Percentiles rank a stretch among this genome's conserved stretches.
phyloP scores from a whole-genome alignment of 30 jellyfish, hydroid and myxozoan genomes.

The Sanderia malayensis region DNA sequence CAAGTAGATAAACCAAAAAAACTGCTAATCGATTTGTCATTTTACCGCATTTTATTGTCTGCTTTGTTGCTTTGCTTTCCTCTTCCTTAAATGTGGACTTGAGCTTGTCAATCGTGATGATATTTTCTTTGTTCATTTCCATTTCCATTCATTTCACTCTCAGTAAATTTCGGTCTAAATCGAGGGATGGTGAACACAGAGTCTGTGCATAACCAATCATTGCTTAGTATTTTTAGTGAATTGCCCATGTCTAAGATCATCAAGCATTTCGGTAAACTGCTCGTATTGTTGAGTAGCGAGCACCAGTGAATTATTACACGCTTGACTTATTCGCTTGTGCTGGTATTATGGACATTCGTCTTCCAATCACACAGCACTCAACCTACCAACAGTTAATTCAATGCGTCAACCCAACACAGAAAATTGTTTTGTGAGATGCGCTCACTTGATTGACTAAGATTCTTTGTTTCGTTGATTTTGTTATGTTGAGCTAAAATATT shows the following conservation, averaged over 20 bases:
- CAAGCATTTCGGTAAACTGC: conserved; percentile 26
- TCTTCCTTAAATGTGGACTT: conserved; percentile 44
- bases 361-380: not conserved
- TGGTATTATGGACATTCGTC: not conserved
- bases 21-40: conserved; percentile 29
- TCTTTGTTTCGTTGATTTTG: no score
- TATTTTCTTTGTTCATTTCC: conserved; percentile 50
- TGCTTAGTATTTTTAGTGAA: conserved; percentile 62
- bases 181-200: conserved; percentile 26
- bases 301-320: conserved; percentile 55
- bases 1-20: conserved; percentile 70
- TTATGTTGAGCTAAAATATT: no score
- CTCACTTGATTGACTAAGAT: no score
- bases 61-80: conserved; percentile 3
- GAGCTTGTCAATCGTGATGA: conserved; percentile 62
- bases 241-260: conserved; percentile 61
- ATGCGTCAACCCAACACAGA: no score
- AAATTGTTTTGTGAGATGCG: no score
- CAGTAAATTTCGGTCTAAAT: conserved; percentile 32
- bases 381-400: no score
- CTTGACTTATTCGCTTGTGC: conserved; percentile 26
- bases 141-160: conserved; percentile 55
- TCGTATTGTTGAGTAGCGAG: conserved; percentile 34
- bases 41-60: conserved; percentile 27
- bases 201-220: conserved; percentile 64